Evolutionary conservation across 2,113 vertebrate species (phyloP).

Genomic region (Elaphurus davidianus): DNA sequence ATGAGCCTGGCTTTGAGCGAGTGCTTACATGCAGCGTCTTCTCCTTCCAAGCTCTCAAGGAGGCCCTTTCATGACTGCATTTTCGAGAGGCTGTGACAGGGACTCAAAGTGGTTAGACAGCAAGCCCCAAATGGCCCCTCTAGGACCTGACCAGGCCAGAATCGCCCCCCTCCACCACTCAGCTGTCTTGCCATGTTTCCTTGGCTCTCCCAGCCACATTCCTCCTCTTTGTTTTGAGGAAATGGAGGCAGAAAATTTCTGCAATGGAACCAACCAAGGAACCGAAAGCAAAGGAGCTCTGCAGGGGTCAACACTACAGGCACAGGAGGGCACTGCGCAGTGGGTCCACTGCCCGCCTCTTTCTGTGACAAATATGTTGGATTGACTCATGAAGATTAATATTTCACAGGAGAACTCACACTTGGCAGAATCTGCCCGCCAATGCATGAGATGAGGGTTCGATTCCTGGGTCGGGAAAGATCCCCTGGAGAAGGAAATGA

Average conservation of each 20-base stretch:
- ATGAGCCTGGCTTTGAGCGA: neutral
- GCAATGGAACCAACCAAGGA: neutral
- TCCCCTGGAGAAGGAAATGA: neutral
- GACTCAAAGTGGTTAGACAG: neutral
- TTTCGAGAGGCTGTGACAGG: neutral
- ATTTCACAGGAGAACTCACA: neutral
- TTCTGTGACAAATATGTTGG: neutral
- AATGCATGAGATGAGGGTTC: neutral
- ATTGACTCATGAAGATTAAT: neutral
- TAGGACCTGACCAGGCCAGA: neutral
- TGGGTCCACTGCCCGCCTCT: neutral
- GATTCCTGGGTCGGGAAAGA: neutral
- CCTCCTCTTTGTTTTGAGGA: neutral
- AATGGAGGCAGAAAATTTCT: neutral
- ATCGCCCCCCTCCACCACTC: accelerated
- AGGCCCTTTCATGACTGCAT: neutral
- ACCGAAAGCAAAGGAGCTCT: neutral
- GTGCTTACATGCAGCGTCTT: accelerated
- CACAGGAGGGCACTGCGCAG: accelerated
- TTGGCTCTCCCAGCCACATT: accelerated
- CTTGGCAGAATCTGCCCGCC: neutral
- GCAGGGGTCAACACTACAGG: accelerated
- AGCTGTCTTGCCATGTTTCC: neutral
- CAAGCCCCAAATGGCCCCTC: accelerated
- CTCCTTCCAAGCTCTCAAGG: neutral